phyloP scores from a whole-genome alignment of 2,888 invertebrate species.

The Rhaphigaster nebulosa region DNA sequence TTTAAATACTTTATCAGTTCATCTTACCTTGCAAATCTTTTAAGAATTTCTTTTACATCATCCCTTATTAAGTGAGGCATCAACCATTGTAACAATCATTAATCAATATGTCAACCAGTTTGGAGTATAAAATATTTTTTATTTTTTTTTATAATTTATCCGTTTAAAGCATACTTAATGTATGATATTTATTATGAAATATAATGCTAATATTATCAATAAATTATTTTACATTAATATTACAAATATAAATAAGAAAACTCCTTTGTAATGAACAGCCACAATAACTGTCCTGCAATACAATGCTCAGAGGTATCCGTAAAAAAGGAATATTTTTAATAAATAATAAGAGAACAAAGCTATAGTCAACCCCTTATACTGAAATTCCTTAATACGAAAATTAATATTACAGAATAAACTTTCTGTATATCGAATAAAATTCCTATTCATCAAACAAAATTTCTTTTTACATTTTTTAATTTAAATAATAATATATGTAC shows the following conservation, averaged over 20 bases:
- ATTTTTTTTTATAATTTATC: background rate
- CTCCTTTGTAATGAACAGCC: too few relatives aligned
- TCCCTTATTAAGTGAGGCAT: conserved; percentile 7
- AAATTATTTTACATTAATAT: background rate
- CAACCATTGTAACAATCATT: background rate
- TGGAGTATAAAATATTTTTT: background rate
- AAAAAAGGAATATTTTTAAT: too few relatives aligned
- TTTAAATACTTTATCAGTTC: background rate
- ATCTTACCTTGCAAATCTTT: background rate
- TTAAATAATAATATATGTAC: too few relatives aligned
- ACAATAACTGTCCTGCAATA: too few relatives aligned
- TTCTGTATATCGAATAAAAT: too few relatives aligned
- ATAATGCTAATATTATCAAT: background rate
- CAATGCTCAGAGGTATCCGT: too few relatives aligned
- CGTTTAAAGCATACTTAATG: background rate
- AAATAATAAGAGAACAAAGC: too few relatives aligned
- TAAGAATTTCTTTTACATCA: background rate
- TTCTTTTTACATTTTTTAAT: too few relatives aligned
- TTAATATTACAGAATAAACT: too few relatives aligned
- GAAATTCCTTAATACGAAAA: too few relatives aligned
- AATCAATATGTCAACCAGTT: background rate
- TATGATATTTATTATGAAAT: background rate
- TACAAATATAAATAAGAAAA: background rate
- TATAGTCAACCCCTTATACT: too few relatives aligned
- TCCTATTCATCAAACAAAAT: too few relatives aligned